Conservation (phyloP, 2,797 vertebrate species). For the Sebastes elongatus region DNA sequence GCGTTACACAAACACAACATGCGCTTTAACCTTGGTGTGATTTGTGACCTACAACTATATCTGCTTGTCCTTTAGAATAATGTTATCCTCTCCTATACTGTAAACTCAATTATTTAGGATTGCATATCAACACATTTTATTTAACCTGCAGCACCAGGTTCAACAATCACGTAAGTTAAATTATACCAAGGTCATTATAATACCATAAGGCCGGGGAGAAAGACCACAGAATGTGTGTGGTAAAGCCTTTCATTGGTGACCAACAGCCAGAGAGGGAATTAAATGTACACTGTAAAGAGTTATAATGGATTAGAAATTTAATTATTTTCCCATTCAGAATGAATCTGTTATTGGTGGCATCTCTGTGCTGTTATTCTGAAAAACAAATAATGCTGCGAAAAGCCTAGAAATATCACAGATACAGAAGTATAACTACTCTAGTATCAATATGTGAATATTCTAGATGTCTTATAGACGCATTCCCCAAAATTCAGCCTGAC, state of each 20-base stretch:
- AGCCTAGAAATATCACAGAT: background rate
- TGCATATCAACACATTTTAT: slow-evolving; percentile 36
- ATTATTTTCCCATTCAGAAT: slow-evolving; percentile 9
- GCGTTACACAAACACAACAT: background rate
- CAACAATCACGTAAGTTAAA: background rate
- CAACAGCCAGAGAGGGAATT: background rate
- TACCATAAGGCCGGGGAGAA: background rate
- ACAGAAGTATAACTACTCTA: background rate
- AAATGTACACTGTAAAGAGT: background rate
- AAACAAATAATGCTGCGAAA: background rate
- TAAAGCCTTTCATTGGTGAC: background rate
- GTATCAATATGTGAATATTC: background rate
- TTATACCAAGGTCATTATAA: slow-evolving; percentile 29
- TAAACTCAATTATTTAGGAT: slow-evolving; percentile 30
- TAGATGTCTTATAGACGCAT: background rate
- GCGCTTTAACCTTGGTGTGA: slow-evolving; percentile 20
- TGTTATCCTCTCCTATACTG: background rate
- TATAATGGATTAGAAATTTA: background rate
- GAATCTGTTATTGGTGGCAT: background rate
- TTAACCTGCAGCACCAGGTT: slow-evolving; percentile 16
- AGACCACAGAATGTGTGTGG: background rate
- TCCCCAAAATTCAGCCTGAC: too few relatives aligned
- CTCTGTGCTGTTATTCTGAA: background rate
- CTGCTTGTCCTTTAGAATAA: slow-evolving; percentile 8
- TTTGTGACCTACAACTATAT: slow-evolving; percentile 5